Base-by-base conservation (phyloP, 2,888 invertebrate species). In the Caenorhabditis sulstoni region DNA sequence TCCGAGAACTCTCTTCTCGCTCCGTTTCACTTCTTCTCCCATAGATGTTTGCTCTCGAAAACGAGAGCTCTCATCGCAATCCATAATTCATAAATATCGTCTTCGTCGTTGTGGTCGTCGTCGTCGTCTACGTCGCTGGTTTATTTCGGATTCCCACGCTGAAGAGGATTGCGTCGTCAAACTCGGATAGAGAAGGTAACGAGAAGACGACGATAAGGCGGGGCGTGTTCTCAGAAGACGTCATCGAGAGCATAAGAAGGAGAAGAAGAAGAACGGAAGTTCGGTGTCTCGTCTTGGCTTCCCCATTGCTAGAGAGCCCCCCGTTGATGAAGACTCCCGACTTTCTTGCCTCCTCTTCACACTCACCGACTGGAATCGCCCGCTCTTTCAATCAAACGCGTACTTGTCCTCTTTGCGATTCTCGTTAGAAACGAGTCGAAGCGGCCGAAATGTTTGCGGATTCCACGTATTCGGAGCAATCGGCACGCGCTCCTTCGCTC, bases 81-180 rank as follows among this genome's bases (percentile, higher is more conserved):
- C 44, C 45, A 70, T 70, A 53, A 70, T 70, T 70, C 52, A 70
- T 61, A 50, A 45, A 70, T 61, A 61, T 70, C 68, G 37, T 58
- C 49, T 35, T 35, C 22, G 16, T 8, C 18, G 50, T 59, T 50
- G 50, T n/a, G n/a, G n/a, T n/a, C n/a, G n/a, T n/a, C n/a, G n/a
- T n/a, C n/a, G n/a, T n/a, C n/a, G n/a, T n/a, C n/a, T n/a, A n/a
- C n/a, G n/a, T n/a, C n/a, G n/a, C n/a, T n/a, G 29, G 50, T 50
- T 59, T 20, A 16, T 41, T 14, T 22, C 35, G 41, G 39, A 52
- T 68, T 68, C 68, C 59, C 68, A 68, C 68, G 59, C 2, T 44
- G 49, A 58, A 68, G 58, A 58, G 39, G 57, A 50, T 58, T 58
- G 67, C 39, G 52, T 23, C 29, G 3, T 29, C 29, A 7, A n/a